phyloP scores from a whole-genome alignment of 1,140 invertebrate genomes.

The Drosophila fuyamai region DNA sequence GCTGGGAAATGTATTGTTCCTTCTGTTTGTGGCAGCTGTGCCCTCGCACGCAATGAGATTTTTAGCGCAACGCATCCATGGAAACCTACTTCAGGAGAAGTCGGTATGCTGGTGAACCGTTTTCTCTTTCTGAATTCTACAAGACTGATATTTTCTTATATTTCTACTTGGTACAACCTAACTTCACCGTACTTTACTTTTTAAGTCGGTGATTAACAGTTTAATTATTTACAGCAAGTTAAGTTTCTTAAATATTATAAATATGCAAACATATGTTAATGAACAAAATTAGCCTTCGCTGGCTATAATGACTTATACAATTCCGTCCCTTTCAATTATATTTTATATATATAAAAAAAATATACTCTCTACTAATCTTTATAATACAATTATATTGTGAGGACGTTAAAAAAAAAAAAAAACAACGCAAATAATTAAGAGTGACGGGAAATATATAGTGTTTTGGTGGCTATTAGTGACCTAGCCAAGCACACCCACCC shows the following conservation, averaged over 20 bases:
- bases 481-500: too few species aligned
- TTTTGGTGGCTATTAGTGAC: too few species aligned
- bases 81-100: conserved; percentile 45
- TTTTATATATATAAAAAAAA: too few species aligned
- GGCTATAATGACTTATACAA: not conserved
- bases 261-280: too few species aligned
- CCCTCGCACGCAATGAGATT: conserved; percentile 75
- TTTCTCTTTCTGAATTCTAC: not conserved
- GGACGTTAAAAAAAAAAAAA: too few species aligned
- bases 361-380: not conserved
- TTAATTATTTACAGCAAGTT: too few species aligned
- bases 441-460: too few species aligned
- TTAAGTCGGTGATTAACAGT: not conserved
- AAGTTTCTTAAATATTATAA: too few species aligned
- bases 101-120: conserved; percentile 47
- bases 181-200: not conserved
- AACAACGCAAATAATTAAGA: too few species aligned
- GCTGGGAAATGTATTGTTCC: conserved; percentile 60
- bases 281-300: too few species aligned
- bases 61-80: conserved; percentile 45
- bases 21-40: conserved; percentile 72
- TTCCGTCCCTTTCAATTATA: not conserved
- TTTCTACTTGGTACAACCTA: not conserved
- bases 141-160: conserved; percentile 41
- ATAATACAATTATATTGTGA: conserved; percentile 5